phyloP scores from a whole-genome alignment of 2,888 invertebrate species.

The Matsumyia berberina region DNA sequence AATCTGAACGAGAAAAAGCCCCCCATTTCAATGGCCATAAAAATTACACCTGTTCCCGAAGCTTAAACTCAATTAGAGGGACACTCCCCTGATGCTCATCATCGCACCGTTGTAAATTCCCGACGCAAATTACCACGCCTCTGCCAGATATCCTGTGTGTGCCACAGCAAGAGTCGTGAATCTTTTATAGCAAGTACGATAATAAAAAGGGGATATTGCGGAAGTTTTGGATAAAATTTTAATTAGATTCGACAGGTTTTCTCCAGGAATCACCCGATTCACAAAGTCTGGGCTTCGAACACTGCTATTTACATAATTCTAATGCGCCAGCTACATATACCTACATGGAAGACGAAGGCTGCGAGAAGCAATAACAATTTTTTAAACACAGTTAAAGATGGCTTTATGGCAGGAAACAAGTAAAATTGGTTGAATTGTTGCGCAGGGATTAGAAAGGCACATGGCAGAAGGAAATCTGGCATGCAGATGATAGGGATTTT shows the following conservation, averaged over 20 bases:
- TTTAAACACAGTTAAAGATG: constrained; percentile 32
- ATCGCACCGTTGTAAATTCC: constrained; percentile 50
- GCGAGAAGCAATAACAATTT: constrained; percentile 19
- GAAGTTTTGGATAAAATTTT: constrained; percentile 63
- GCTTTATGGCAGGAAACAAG: constrained; percentile 7
- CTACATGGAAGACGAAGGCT: not conserved
- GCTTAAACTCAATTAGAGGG: constrained; percentile 56
- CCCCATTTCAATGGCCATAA: constrained; percentile 10
- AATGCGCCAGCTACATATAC: constrained; percentile 6
- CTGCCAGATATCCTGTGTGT: constrained; percentile 31
- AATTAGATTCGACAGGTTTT: constrained; percentile 64
- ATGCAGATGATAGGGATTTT: constrained; percentile 28
- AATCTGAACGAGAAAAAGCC: not conserved
- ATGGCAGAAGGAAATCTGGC: constrained; percentile 14
- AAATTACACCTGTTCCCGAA: constrained; percentile 27
- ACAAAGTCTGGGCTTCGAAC: not conserved
- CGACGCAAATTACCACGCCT: constrained; percentile 50
- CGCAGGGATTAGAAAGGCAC: not conserved
- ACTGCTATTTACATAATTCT: constrained; percentile 14
- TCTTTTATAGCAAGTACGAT: constrained; percentile 61
- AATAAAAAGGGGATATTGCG: constrained; percentile 48
- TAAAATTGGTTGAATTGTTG: constrained; percentile 30
- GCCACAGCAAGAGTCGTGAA: constrained; percentile 50
- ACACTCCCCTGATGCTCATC: constrained; percentile 51
- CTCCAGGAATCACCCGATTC: not conserved